These are phyloP conservation scores for Berghia stephanieae DNA, from an alignment of 1,140 invertebrate species.

Conservation along the genomic window DNA sequence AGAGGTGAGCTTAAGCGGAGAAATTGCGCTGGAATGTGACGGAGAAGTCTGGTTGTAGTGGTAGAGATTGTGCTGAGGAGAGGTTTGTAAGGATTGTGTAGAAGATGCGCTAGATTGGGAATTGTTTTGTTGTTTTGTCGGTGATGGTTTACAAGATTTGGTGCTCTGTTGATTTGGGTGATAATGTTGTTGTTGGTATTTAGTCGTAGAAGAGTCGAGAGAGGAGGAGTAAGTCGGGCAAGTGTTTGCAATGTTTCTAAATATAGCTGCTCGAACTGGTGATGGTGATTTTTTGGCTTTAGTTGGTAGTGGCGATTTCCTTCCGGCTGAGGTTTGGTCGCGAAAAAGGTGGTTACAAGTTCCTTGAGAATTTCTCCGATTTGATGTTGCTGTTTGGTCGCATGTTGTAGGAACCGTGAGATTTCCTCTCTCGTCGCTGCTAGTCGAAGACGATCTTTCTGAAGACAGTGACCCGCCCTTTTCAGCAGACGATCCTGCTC, in stretches of 20 bases:
- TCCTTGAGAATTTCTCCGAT: slow-evolving; percentile 19
- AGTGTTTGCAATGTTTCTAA: slow-evolving; percentile 11
- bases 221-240: slow-evolving; percentile 17
- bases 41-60: neutral
- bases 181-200: neutral
- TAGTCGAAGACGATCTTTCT: slow-evolving; percentile 28
- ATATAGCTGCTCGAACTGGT: neutral
- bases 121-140: neutral
- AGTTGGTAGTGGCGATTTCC: slow-evolving; percentile 1
- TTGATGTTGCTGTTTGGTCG: neutral
- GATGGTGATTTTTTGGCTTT: slow-evolving; percentile 22
- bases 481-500: neutral
- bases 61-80: neutral
- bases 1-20: neutral
- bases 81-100: neutral
- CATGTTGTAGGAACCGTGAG: neutral
- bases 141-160: no score
- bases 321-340: slow-evolving; percentile 5
- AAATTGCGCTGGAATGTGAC: neutral
- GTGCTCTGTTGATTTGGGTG: slow-evolving; percentile 20
- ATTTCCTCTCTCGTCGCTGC: slow-evolving; percentile 25
- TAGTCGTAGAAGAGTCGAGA: slow-evolving; percentile 11
- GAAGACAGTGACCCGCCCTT: neutral
- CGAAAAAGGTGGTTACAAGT: slow-evolving; percentile 28
- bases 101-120: neutral